A percentile compares a stretch with the other conserved stretches of the same genome.
Conservation (phyloP, 2,113 vertebrate species). For the Jaculus jaculus region DNA sequence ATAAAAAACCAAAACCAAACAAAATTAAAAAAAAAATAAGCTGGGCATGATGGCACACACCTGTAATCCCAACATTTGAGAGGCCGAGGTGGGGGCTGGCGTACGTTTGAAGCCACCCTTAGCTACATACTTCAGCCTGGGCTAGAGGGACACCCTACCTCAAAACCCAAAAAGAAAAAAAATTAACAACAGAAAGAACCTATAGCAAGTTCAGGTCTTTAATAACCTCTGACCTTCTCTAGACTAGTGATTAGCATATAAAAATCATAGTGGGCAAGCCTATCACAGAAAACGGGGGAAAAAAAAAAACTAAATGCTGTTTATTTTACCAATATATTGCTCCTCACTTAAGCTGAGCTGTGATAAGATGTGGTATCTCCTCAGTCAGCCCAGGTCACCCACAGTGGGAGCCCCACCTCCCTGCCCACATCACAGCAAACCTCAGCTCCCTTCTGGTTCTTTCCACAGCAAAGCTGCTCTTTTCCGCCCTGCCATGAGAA, state of each 20-base stretch:
- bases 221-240: background rate
- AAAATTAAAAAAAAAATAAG: no score
- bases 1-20: no score
- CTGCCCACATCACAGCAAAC: background rate
- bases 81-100: no score
- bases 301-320: background rate
- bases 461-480: background rate
- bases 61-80: no score
- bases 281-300: background rate
- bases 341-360: background rate
- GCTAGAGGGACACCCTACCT: no score
- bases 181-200: background rate
- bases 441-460: background rate
- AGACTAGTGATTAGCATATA: background rate
- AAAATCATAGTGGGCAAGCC: background rate
- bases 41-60: no score
- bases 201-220: slow-evolving; percentile 4
- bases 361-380: background rate
- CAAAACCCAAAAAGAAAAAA: no score
- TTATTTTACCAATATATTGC: background rate
- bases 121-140: no score
- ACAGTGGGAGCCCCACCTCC: background rate
- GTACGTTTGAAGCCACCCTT: no score
- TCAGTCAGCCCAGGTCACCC: background rate
- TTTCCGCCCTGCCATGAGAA: background rate